phyloP scores from a whole-genome alignment of 2,888 invertebrate species.

The Lasius platythorax region DNA sequence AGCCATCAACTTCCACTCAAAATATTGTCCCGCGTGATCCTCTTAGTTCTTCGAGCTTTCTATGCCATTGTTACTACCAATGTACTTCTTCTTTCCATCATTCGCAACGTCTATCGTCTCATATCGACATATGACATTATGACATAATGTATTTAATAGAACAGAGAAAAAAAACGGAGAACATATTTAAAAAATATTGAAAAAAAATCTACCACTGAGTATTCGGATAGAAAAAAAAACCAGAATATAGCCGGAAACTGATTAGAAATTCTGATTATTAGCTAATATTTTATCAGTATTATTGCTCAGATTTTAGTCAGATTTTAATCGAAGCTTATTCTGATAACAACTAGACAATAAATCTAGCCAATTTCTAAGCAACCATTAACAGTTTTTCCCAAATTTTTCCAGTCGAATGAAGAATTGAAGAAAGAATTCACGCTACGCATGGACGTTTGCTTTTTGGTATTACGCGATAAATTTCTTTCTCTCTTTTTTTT shows the following conservation, averaged over 20 bases:
- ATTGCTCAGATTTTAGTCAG: neutral
- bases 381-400: no score
- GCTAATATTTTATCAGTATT: neutral
- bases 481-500: constrained; percentile 4
- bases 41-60: constrained; percentile 17
- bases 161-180: neutral
- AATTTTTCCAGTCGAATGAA: neutral
- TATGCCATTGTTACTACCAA: constrained; percentile 21
- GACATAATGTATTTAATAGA: neutral
- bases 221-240: neutral
- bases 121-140: neutral
- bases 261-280: neutral
- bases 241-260: neutral
- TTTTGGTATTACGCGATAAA: constrained; percentile 23
- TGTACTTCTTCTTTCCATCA: neutral
- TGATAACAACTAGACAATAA: neutral
- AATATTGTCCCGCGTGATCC: constrained; percentile 19
- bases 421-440: constrained; percentile 6
- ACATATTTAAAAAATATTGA: no score
- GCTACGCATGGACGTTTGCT: neutral
- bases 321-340: neutral
- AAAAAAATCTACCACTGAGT: no score
- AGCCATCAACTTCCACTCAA: constrained; percentile 9
- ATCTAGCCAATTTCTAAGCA: no score
- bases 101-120: neutral